These are phyloP conservation scores for Dicerorhinus sumatrensis DNA, from an alignment of 2,113 vertebrate genomes.

Conservation along the genomic window DNA sequence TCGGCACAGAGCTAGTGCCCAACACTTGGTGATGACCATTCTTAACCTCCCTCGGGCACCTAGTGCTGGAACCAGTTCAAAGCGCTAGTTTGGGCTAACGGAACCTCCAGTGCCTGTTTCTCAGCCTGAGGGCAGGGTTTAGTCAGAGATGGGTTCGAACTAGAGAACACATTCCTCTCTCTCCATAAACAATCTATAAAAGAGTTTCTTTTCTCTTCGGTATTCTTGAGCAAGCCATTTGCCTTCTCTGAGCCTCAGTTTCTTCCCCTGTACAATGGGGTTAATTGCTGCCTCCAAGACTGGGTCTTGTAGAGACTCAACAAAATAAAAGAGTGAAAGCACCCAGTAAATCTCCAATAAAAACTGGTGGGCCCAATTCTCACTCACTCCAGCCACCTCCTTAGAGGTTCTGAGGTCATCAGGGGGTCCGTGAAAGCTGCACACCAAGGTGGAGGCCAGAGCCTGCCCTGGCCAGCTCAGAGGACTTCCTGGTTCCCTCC, in stretches of 20 bases:
- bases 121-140: background rate
- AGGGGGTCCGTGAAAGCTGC: rapidly evolving
- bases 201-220: background rate
- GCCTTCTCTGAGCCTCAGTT: background rate
- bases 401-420: background rate
- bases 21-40: background rate
- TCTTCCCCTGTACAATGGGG: background rate
- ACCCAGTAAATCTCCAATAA: background rate
- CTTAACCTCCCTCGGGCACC: background rate
- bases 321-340: background rate
- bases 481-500: background rate
- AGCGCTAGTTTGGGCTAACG: background rate
- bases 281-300: background rate
- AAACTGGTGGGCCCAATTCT: background rate
- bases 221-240: background rate
- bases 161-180: background rate
- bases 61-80: background rate
- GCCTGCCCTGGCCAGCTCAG: background rate
- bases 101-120: background rate
- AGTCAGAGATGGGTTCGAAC: background rate
- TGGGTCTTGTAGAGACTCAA: background rate
- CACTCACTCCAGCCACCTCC: background rate
- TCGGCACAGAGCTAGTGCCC: background rate
- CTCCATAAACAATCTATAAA: background rate
- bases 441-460: background rate